Evolutionary conservation across 1,140 invertebrate genomes (phyloP).

Genomic region (Archivesica marissinica): DNA sequence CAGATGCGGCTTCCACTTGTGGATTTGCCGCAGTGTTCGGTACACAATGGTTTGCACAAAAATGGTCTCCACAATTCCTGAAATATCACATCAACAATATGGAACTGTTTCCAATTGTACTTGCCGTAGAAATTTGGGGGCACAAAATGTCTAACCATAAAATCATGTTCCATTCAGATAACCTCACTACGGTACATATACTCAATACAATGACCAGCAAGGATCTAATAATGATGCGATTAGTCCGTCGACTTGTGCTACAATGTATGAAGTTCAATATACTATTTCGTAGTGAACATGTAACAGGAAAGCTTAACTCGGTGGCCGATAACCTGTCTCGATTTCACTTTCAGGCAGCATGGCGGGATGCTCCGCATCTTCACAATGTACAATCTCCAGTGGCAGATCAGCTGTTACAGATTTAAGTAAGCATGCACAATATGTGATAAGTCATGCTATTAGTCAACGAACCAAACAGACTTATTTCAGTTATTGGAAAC

Average conservation of each 20-base stretch:
- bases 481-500: neutral
- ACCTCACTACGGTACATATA: slow-evolving; percentile 63
- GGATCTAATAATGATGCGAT: no score
- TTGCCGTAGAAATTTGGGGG: slow-evolving; percentile 61
- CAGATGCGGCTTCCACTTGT: slow-evolving; percentile 33
- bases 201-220: slow-evolving; percentile 65
- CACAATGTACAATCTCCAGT: no score
- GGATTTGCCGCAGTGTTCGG: slow-evolving; percentile 42
- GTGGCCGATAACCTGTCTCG: slow-evolving; percentile 63
- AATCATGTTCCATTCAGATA: slow-evolving; percentile 67
- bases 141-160: slow-evolving; percentile 49
- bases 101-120: slow-evolving; percentile 63
- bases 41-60: slow-evolving; percentile 33
- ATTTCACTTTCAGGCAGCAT: no score
- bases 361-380: no score
- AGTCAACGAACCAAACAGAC: neutral
- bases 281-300: slow-evolving; percentile 60
- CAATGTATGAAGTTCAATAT: slow-evolving; percentile 52
- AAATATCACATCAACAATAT: slow-evolving; percentile 41
- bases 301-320: slow-evolving; percentile 40
- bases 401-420: no score
- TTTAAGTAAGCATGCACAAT: neutral
- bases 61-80: slow-evolving; percentile 5
- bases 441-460: neutral
- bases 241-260: slow-evolving; percentile 61